Conservation (phyloP, 2,797 vertebrate genomes). For the Echiichthys vipera region DNA sequence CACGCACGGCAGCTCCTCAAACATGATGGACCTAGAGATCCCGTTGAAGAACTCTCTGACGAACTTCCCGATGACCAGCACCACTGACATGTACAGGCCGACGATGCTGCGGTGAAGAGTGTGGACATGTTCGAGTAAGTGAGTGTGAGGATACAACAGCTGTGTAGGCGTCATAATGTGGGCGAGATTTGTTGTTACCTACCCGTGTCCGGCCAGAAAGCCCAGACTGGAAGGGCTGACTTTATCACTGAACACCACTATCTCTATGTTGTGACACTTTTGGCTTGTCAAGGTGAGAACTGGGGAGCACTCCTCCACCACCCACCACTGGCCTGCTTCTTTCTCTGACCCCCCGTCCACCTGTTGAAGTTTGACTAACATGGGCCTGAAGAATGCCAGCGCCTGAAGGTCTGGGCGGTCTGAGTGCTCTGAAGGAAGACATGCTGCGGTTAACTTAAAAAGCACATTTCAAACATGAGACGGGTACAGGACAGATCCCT, state of each 20-base stretch:
- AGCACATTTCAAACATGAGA: neutral
- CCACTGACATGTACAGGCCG: conserved; percentile 87
- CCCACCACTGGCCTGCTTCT: conserved; percentile 83
- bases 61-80: conserved; percentile 86
- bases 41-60: conserved; percentile 87
- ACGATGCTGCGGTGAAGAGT: conserved; percentile 73
- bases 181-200: conserved; percentile 39
- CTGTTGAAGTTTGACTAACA: conserved; percentile 81
- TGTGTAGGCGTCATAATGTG: too few species aligned
- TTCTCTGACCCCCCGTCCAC: conserved; percentile 46
- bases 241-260: conserved; percentile 86
- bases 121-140: neutral
- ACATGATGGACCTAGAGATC: conserved; percentile 87
- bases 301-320: conserved; percentile 82
- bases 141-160: neutral
- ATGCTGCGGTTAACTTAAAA: neutral
- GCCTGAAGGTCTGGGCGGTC: conserved; percentile 64
- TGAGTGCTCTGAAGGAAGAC: conserved; percentile 59
- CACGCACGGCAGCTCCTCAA: conserved; percentile 85
- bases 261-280: conserved; percentile 83
- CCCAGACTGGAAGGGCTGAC: conserved; percentile 89
- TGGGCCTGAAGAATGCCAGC: conserved; percentile 84
- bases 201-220: conserved; percentile 88
- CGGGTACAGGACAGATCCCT: neutral
- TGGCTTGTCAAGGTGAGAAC: conserved; percentile 27